A percentile compares a stretch with the other conserved stretches of the same genome.
Conservation (phyloP, 92 coral and sea anemone genomes). For the Epizoanthus scotinus region DNA sequence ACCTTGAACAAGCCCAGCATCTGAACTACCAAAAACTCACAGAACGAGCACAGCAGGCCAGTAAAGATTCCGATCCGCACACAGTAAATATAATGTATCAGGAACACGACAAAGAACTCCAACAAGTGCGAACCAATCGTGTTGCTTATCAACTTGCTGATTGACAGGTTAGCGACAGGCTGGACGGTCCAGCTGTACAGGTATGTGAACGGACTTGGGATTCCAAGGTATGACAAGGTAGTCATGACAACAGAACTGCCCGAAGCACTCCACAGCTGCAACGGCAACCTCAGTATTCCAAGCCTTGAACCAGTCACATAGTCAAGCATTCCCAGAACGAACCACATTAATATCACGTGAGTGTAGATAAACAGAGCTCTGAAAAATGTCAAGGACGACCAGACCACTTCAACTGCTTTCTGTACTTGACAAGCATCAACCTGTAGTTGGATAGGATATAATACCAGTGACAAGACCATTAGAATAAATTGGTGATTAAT, state of each 20-base stretch:
- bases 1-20: not conserved
- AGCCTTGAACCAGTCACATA: slow-evolving; percentile 10
- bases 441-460: not conserved
- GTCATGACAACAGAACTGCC: not conserved
- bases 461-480: not conserved
- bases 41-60: slow-evolving; percentile 12
- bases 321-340: slow-evolving; percentile 28
- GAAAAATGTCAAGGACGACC: not conserved
- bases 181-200: slow-evolving; percentile 14
- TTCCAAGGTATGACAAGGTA: slow-evolving; percentile 5
- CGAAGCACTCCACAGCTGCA: slow-evolving; percentile 7
- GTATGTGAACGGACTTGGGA: not conserved
- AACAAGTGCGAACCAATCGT: slow-evolving; percentile 11
- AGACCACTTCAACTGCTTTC: slow-evolving; percentile 10
- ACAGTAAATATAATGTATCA: slow-evolving; percentile 13
- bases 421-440: slow-evolving; percentile 12
- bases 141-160: slow-evolving; percentile 4
- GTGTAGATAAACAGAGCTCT: not conserved
- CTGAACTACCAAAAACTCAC: slow-evolving; percentile 11
- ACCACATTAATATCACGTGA: slow-evolving; percentile 17
- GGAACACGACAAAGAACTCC: slow-evolving; percentile 24
- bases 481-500: not conserved
- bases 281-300: not conserved
- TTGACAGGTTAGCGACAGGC: not conserved
- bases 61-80: not conserved